Evolutionary conservation across 2,888 invertebrate genomes (phyloP).

Genomic region (Biston stratarius): DNA sequence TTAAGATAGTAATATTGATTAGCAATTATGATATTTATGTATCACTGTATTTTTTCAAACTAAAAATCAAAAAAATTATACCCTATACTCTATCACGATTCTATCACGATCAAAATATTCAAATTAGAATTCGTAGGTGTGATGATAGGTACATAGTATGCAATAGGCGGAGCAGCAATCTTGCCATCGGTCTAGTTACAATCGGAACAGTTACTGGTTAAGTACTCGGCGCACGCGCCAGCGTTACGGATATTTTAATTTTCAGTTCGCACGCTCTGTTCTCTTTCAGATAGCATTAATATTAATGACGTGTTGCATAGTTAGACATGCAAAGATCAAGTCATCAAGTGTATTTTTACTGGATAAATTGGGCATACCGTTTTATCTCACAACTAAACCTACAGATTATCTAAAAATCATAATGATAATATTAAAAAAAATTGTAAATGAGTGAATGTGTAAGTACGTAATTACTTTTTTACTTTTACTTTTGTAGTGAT

Average conservation of each 20-base stretch:
- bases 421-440: too few relatives aligned
- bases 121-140: not conserved
- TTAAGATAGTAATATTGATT: too few relatives aligned
- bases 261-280: slow-evolving; percentile 80
- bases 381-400: too few relatives aligned
- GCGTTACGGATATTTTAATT: slow-evolving; percentile 80
- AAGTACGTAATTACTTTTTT: too few relatives aligned
- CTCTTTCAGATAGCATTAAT: slow-evolving; percentile 76
- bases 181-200: slow-evolving; percentile 25
- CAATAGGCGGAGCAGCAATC: slow-evolving; percentile 3
- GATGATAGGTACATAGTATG: not conserved
- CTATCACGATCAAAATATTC: not conserved
- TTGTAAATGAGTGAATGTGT: too few relatives aligned
- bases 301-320: slow-evolving; percentile 63
- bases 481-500: too few relatives aligned
- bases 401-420: too few relatives aligned
- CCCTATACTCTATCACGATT: not conserved
- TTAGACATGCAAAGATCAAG: slow-evolving; percentile 9
- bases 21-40: too few relatives aligned
- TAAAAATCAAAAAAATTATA: too few relatives aligned
- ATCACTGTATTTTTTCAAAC: too few relatives aligned
- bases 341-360: slow-evolving; percentile 45
- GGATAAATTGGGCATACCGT: too few relatives aligned
- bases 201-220: slow-evolving; percentile 53
- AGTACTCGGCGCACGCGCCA: slow-evolving; percentile 65